Evolutionary conservation across 2,113 vertebrate genomes (phyloP).

Genomic region (Ochotona princeps): DNA sequence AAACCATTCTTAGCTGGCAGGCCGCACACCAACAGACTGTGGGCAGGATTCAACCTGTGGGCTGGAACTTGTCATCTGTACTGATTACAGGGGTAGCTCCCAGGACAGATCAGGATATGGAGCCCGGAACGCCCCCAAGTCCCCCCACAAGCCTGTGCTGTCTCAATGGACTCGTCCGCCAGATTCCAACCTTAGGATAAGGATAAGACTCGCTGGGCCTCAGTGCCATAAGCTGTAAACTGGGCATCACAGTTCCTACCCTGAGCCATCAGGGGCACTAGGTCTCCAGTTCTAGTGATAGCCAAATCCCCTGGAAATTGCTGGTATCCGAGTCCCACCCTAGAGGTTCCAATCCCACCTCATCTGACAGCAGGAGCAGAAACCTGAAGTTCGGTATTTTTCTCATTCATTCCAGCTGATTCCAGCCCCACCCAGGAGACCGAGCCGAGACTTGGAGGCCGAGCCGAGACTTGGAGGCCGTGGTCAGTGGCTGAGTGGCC

Average conservation of each 20-base stretch:
- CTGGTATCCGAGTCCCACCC: background rate
- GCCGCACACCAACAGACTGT: background rate
- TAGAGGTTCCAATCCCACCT: background rate
- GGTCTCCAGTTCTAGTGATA: background rate
- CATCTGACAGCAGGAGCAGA: background rate
- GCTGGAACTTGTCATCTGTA: background rate
- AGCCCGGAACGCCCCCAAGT: background rate
- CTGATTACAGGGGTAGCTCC: background rate
- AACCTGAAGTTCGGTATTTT: background rate
- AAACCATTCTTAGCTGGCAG: background rate
- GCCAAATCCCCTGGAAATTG: background rate
- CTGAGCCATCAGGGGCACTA: accelerated
- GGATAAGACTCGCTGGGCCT: background rate
- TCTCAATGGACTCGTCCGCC: background rate
- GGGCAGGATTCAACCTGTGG: background rate
- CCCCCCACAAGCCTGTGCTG: background rate
- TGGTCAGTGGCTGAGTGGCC: too few species aligned
- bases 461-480: too few species aligned
- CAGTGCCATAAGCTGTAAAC: background rate
- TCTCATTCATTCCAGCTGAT: background rate
- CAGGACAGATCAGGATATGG: background rate
- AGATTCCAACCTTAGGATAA: background rate
- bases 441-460: too few species aligned
- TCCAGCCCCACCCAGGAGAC: background rate
- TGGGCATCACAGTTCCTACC: background rate